These are phyloP conservation scores for Alosa alosa DNA, from an alignment of 2,113 vertebrate species.

Conservation along the genomic window DNA sequence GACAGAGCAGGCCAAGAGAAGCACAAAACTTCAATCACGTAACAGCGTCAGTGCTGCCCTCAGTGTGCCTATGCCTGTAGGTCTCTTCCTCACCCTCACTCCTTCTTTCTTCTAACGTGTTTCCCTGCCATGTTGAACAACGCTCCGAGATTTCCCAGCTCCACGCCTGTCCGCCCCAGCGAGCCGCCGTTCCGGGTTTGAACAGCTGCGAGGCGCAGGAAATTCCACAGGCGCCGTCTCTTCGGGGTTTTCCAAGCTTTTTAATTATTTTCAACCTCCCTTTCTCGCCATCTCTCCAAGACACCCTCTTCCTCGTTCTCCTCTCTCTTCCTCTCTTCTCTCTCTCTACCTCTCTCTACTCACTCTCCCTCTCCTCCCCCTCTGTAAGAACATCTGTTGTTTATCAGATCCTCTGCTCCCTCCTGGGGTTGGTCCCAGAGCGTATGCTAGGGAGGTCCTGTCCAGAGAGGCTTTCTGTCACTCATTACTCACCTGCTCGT, in stretches of 20 bases:
- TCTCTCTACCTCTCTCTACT: slow-evolving; percentile 18
- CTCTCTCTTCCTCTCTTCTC: slow-evolving; percentile 17
- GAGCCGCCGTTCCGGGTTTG: slow-evolving; percentile 18
- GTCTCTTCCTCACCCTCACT: background rate
- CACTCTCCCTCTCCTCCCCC: background rate
- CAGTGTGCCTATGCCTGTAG: background rate
- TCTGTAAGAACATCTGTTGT: slow-evolving; percentile 45
- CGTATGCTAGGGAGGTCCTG: slow-evolving; percentile 23
- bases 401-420: slow-evolving; percentile 35
- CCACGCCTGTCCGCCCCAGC: slow-evolving; percentile 17
- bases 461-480: slow-evolving; percentile 40
- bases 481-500: slow-evolving; percentile 46
- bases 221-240: slow-evolving; percentile 25
- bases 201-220: slow-evolving; percentile 37
- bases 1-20: too few species aligned
- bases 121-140: background rate
- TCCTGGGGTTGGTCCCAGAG: slow-evolving; percentile 25
- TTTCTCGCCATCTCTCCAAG: background rate
- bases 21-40: too few species aligned
- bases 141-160: background rate
- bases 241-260: slow-evolving; percentile 35
- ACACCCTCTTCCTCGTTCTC: background rate
- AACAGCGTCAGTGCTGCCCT: background rate
- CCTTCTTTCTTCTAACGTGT: background rate
- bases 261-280: slow-evolving; percentile 49